Base-by-base conservation (phyloP, 2,888 invertebrate species). In the Lutraria lutraria region DNA sequence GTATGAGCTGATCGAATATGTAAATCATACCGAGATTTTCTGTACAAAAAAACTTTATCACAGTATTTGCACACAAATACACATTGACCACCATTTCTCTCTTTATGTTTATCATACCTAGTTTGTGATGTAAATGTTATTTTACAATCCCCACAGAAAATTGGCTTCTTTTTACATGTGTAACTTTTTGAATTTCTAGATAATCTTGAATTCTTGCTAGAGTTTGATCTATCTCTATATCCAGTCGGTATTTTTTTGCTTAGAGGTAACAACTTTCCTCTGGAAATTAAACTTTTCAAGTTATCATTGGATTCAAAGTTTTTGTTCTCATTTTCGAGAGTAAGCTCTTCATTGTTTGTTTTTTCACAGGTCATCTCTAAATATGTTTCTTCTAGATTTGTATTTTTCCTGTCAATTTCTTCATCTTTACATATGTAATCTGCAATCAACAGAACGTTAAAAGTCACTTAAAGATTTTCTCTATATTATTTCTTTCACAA, bases 1-100 rank as follows among this genome's bases (percentile, higher is more conserved):
- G 91, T 88, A 81, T 91, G 91, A 6, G 89, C 89, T 25, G 91
- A 87, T 0, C 83, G 68, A 19, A 91, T 60, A 63, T 91, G 91
- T 34, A 88, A 53, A 12, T 89, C 52, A 60, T 88, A 88, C 16
- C 89, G 89, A 0, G 86, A 89, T 31, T 89, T 89, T 60, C 88
- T 63, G 43, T 91, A 88, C 31, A 88, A 79, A 63, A 91, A 91
- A 0, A 89, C 76, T 63, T 91, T 91, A 6, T 81, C 81, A 88
- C 91, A 91, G 54, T 63, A 89, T 60, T 89, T 81, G 84, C 91
- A 91, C 15, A 53, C 29, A 81, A 91, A 91, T 1, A 89, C 89
- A 81, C 91, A 91, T 21, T 88, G 81, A 15, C 91, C 91, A 31
- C 80, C 85, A 87, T 91, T 91, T 56, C 60, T 89, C 31, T 72